These are phyloP conservation scores for Ichneumoninae sp. DNA, from an alignment of 2,888 invertebrate species.

Conservation along the genomic window DNA sequence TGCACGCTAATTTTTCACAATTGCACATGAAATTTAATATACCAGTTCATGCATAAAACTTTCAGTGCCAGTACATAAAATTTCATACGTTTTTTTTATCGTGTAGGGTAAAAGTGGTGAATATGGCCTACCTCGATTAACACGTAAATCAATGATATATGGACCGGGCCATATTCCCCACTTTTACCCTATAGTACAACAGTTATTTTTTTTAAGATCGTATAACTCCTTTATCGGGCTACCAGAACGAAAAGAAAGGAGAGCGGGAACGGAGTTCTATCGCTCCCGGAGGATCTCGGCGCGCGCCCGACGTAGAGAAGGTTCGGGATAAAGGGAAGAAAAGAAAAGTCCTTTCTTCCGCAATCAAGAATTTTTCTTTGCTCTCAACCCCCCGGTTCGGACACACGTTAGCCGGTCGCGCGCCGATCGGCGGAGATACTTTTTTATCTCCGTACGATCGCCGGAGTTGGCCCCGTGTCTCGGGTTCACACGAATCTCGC, in stretches of 20 bases:
- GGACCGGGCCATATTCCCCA: too few relatives aligned
- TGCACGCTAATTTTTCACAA: too few relatives aligned
- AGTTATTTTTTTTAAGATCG: conserved; percentile 39
- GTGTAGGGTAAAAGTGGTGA: too few relatives aligned
- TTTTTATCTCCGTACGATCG: conserved; percentile 60
- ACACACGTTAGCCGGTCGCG: conserved; percentile 26
- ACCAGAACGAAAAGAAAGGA: conserved; percentile 2
- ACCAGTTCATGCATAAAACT: too few relatives aligned
- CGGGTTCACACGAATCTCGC: conserved; percentile 49
- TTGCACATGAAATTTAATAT: too few relatives aligned
- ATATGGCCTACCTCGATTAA: too few relatives aligned
- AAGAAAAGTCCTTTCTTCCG: conserved; percentile 63
- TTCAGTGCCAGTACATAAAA: too few relatives aligned
- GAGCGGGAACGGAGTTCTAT: conserved; percentile 31
- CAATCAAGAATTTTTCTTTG: conserved; percentile 61
- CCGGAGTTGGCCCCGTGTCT: conserved; percentile 52
- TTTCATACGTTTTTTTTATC: too few relatives aligned
- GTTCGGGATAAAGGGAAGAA: conserved; percentile 36
- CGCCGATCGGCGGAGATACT: conserved; percentile 49
- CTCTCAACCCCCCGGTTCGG: background rate
- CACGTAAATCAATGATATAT: too few relatives aligned
- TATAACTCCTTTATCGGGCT: conserved; percentile 61
- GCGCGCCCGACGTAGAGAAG: conserved; percentile 22
- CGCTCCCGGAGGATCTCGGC: conserved; percentile 48
- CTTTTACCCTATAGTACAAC: too few relatives aligned